phyloP scores from a whole-genome alignment of 2,888 invertebrate species.

The Bursaphelenchus okinawaensis region DNA sequence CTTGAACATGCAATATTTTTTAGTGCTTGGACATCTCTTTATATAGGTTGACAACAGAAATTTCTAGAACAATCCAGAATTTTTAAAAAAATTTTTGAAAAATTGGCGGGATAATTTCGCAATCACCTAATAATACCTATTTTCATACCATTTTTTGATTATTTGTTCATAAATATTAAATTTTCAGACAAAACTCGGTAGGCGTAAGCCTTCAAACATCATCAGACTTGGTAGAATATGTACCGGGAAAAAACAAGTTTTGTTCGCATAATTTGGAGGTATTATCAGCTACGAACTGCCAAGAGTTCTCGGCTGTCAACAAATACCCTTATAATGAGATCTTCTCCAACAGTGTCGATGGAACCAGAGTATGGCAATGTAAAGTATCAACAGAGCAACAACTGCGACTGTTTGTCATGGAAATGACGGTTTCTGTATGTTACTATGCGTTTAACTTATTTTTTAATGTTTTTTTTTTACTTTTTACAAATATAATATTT shows the following conservation, averaged over 20 bases:
- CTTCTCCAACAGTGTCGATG: neutral
- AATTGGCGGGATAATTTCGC: no score
- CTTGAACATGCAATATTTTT: no score
- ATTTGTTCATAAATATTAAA: neutral
- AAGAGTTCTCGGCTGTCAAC: constrained; percentile 5
- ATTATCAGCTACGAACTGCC: constrained; percentile 1
- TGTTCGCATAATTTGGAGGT: neutral
- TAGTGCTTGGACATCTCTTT: no score
- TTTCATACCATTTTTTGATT: neutral
- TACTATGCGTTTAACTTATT: neutral
- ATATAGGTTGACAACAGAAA: no score
- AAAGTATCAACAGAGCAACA: constrained; percentile 2
- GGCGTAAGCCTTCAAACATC: constrained; percentile 5
- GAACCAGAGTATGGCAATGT: constrained; percentile 11
- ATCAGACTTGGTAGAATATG: constrained; percentile 4
- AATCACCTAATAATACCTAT: no score
- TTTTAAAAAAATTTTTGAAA: no score
- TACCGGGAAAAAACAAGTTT: neutral
- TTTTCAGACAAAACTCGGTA: constrained; percentile 4
- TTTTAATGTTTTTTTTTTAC: neutral
- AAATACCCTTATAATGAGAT: constrained; percentile 6
- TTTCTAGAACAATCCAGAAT: no score
- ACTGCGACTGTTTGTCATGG: constrained; percentile 16
- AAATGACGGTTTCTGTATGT: constrained; percentile 17
- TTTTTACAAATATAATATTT: no score